Percentiles rank a stretch among this genome's conserved stretches.
Evolutionary conservation across 2,888 invertebrate genomes (phyloP).

Genomic region (Clepsis dumicolana): DNA sequence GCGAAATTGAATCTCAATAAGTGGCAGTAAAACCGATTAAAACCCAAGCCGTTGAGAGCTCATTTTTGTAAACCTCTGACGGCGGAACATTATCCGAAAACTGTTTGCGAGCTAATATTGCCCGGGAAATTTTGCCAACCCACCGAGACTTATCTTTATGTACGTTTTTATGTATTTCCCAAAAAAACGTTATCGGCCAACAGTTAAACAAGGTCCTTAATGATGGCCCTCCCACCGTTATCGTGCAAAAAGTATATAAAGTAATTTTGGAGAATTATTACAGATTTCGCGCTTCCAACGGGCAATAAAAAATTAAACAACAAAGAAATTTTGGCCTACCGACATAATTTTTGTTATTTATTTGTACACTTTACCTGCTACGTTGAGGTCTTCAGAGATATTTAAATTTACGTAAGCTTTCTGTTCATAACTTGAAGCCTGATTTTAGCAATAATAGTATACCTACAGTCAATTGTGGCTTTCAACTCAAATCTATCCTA

Average conservation of each 20-base stretch:
- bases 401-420: not conserved
- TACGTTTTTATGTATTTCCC: conserved; percentile 76
- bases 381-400: not conserved
- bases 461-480: not conserved
- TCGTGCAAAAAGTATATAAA: conserved; percentile 65
- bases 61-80: conserved; percentile 74
- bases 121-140: conserved; percentile 69
- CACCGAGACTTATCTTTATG: conserved; percentile 76
- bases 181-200: conserved; percentile 71
- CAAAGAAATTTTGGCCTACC: conserved; percentile 54
- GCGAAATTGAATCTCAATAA: conserved; percentile 10
- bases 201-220: conserved; percentile 68
- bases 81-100: conserved; percentile 76
- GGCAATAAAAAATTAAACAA: conserved; percentile 64
- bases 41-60: conserved; percentile 57
- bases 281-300: conserved; percentile 55
- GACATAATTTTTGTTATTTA: conserved; percentile 8
- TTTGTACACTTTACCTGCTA: not conserved
- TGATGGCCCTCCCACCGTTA: conserved; percentile 63
- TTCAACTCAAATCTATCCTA: too few species aligned
- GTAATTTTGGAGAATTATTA: conserved; percentile 71
- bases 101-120: conserved; percentile 75
- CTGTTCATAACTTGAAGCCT: not conserved
- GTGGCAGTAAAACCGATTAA: conserved; percentile 52
- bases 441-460: too few species aligned